These are phyloP conservation scores for Prionailurus bengalensis DNA, from an alignment of 2,113 vertebrate species.

Conservation along the genomic window DNA sequence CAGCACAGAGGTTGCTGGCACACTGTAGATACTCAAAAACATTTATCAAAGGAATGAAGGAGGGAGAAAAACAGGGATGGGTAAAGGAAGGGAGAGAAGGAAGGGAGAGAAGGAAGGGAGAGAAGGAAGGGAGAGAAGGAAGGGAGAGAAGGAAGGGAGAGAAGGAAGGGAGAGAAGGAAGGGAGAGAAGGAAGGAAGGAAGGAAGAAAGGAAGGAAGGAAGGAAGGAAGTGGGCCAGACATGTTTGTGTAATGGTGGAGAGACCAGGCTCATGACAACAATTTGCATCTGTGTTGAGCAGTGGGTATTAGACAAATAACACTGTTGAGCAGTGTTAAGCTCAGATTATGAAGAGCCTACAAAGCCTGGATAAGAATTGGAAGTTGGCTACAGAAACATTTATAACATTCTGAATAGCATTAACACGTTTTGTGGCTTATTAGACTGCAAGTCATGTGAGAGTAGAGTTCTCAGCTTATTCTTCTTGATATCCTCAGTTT, in stretches of 20 bases:
- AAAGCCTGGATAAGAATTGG: background rate
- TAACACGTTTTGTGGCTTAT: background rate
- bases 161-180: background rate
- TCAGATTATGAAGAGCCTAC: background rate
- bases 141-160: background rate
- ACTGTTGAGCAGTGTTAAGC: background rate
- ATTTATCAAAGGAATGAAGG: background rate
- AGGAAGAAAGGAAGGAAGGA: background rate
- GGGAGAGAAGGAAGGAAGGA: background rate
- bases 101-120: background rate
- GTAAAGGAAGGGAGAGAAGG: background rate
- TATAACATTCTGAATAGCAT: background rate
- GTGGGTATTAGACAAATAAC: background rate
- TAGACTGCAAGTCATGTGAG: background rate
- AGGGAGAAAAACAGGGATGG: background rate
- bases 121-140: background rate
- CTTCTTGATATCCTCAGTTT: background rate
- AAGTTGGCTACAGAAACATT: background rate
- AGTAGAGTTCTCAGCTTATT: background rate
- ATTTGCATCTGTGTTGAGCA: background rate
- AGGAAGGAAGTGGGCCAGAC: background rate
- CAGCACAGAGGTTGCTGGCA: background rate
- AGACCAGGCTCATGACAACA: background rate
- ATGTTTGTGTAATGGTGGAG: background rate
- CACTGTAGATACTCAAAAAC: background rate